Conservation (phyloP, 2,797 vertebrate species). For the Heliangelus exortis region DNA sequence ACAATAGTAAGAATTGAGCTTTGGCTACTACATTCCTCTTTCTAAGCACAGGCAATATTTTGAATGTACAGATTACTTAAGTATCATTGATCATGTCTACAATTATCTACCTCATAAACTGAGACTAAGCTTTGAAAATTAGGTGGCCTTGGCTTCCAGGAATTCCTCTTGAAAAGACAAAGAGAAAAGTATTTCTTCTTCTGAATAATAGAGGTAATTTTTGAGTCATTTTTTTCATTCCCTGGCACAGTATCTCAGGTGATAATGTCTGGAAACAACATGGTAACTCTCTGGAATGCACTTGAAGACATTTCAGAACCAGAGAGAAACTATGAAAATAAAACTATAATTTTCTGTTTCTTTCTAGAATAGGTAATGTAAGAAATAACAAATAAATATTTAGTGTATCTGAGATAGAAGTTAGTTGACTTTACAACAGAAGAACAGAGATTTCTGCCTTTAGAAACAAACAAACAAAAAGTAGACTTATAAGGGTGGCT, state of each 20-base stretch:
- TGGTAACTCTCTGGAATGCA: constrained; percentile 30
- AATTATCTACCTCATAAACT: neutral
- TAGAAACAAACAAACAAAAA: neutral
- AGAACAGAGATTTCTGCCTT: neutral
- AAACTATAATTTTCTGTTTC: constrained; percentile 11
- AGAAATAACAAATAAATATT: constrained; percentile 6
- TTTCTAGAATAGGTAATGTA: neutral
- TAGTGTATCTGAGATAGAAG: neutral
- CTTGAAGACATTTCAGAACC: constrained; percentile 40
- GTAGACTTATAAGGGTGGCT: neutral
- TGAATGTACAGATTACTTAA: neutral
- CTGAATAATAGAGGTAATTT: constrained; percentile 27
- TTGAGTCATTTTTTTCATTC: constrained; percentile 35
- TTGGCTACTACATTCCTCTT: neutral
- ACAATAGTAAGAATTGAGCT: neutral
- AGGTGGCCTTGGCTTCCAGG: neutral
- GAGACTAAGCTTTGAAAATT: neutral
- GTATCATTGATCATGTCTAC: neutral
- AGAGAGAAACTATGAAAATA: constrained; percentile 29
- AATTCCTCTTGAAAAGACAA: constrained; percentile 17
- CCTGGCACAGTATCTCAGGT: neutral
- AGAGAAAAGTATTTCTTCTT: neutral
- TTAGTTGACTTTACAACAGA: neutral
- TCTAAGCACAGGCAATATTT: neutral
- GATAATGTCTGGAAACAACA: constrained; percentile 40